A percentile compares a stretch with the other conserved stretches of the same genome.
Evolutionary conservation across 2,888 invertebrate species (phyloP).

Genomic region (Diarsia mendica): DNA sequence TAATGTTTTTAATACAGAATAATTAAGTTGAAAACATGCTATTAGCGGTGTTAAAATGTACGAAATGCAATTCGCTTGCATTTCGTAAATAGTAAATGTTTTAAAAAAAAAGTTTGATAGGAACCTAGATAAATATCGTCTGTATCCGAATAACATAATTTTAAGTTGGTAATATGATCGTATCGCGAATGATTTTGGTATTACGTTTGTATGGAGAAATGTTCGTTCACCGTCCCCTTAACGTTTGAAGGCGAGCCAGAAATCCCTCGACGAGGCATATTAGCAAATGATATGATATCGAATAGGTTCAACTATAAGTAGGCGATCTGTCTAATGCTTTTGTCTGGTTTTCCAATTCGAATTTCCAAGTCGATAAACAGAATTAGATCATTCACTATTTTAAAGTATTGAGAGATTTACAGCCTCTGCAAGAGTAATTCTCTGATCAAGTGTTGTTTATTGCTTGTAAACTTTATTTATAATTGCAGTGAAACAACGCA

Average conservation of each 20-base stretch:
- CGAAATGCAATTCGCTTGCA: too few species aligned
- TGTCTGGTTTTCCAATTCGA: constrained; percentile 27
- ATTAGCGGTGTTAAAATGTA: too few species aligned
- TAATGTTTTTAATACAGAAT: too few species aligned
- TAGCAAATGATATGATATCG: constrained; percentile 42
- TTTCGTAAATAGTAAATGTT: too few species aligned
- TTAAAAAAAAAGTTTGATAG: too few species aligned
- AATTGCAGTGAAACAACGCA: constrained; percentile 13
- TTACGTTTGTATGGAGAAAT: too few species aligned
- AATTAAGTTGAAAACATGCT: too few species aligned
- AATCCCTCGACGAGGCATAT: constrained; percentile 36
- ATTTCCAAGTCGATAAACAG: background rate
- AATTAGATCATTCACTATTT: constrained; percentile 28
- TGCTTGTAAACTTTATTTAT: constrained; percentile 25
- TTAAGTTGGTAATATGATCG: too few species aligned
- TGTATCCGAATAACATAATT: too few species aligned
- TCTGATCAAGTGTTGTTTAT: constrained; percentile 11
- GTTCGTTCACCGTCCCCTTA: too few species aligned
- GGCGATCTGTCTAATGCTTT: constrained; percentile 24
- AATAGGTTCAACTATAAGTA: constrained; percentile 25
- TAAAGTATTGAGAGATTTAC: constrained; percentile 10
- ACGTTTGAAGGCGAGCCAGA: constrained; percentile 58
- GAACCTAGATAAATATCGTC: too few species aligned
- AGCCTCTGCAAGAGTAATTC: constrained; percentile 16
- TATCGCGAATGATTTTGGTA: too few species aligned